These are phyloP conservation scores for Acinonyx jubatus DNA, from an alignment of 2,113 vertebrate species.

Conservation along the genomic window DNA sequence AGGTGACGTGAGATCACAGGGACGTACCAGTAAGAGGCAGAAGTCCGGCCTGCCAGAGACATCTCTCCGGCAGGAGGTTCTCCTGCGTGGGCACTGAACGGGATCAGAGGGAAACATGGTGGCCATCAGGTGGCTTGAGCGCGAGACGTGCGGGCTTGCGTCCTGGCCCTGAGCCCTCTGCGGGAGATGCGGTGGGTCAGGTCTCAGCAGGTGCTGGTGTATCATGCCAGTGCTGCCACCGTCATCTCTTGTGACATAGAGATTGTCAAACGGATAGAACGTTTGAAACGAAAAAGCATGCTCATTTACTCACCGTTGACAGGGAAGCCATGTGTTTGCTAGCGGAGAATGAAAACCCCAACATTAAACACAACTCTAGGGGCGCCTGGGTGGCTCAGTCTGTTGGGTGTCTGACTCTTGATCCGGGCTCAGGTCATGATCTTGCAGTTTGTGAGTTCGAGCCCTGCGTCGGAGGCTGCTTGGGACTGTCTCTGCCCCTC, in stretches of 20 bases:
- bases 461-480: background rate
- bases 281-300: background rate
- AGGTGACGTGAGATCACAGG: background rate
- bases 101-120: background rate
- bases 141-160: no score
- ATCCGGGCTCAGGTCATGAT: background rate
- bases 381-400: background rate
- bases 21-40: background rate
- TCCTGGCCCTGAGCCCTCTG: background rate
- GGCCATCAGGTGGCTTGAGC: background rate
- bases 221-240: rapidly evolving
- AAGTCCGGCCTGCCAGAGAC: background rate
- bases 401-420: background rate
- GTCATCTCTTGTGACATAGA: no score
- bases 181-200: rapidly evolving
- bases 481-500: background rate
- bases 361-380: background rate
- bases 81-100: rapidly evolving
- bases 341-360: background rate
- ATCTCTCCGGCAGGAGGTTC: background rate
- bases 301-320: background rate
- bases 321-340: background rate
- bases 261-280: background rate
- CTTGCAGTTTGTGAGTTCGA: background rate
- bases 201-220: background rate